Base-by-base conservation (phyloP, 2,113 vertebrate genomes). In the Argyrosomus japonicus region DNA sequence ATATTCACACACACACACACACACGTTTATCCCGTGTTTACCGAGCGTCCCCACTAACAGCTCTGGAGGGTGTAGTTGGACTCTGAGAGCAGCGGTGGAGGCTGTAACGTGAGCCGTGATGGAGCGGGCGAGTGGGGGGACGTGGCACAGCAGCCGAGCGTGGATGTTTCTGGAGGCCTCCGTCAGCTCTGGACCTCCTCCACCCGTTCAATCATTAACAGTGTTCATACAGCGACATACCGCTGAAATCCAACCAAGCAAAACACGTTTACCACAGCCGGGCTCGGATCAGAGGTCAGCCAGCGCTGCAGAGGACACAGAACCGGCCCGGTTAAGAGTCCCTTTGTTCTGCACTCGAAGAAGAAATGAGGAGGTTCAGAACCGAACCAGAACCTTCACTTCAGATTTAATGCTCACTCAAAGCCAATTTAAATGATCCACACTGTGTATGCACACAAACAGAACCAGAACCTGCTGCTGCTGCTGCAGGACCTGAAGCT, bases 131-230 rank as follows among this genome's bases (percentile, higher is more conserved):
- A 47, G 32, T 1, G 5, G 53, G 50, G 75, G 73, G 54, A 40
- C 60, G 23, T 63, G 43, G 65, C 63, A 43, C 43, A 10, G 23
- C 68, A 72, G 8, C 25, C 2, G 78, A 84, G 68, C 78, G 60
- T 77, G 86, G 75, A 43, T 0, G 21, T 17, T 56, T 45, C 68
- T 90, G 88, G 79, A 86, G 27, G 14, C 47, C 61, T 36, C 57
- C 29, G 45, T 43, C 21, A 4, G 53, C 57, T n/a, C 65, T 51
- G 54, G 80, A 77, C 1, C 45, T 1, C 14, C 50, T 56, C 81
- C 70, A n/a, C 63, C 43, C 75, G n/a, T 81, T 87, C 82, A 91
- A 90, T 92, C 86, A 91, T 93, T 92, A 90, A 92, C 86, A 56
- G 1, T 68, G 79, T 86, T 85, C 78, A 84, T 47, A 86, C 84